A percentile compares a stretch with the other conserved stretches of the same genome.
These are phyloP conservation scores for Caerostris darwini DNA, from an alignment of 1,140 invertebrate genomes.

Conservation along the genomic window DNA sequence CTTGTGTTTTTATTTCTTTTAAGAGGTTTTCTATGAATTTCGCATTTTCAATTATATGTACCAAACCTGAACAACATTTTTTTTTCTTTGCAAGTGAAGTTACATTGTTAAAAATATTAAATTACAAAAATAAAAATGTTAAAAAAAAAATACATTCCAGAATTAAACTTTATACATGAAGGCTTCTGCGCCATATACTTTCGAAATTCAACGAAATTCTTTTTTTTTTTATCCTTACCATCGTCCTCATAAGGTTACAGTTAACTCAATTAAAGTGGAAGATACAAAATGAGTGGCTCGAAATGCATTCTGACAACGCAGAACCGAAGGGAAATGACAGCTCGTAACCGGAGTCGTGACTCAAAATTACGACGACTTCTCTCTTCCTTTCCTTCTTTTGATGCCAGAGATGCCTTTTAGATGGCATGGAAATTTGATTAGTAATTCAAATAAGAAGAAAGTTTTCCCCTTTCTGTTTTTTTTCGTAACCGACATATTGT, in stretches of 20 bases:
- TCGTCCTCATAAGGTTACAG: constrained; percentile 1
- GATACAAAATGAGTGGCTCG: constrained; percentile 31
- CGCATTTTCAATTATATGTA: too few species aligned
- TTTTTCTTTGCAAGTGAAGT: too few species aligned
- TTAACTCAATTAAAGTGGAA: constrained; percentile 53
- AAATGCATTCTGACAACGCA: not conserved
- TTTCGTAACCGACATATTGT: too few species aligned
- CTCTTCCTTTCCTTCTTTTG: not conserved
- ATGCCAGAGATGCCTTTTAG: not conserved
- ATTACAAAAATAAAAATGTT: too few species aligned
- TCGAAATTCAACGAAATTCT: not conserved
- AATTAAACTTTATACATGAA: not conserved
- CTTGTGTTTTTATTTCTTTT: too few species aligned
- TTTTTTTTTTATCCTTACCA: not conserved
- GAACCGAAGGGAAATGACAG: constrained; percentile 56
- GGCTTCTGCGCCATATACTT: not conserved
- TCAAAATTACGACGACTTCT: not conserved
- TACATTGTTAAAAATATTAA: too few species aligned
- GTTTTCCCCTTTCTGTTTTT: not conserved
- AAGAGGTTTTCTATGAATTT: too few species aligned
- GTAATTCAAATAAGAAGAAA: constrained; percentile 12
- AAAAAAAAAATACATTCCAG: not conserved
- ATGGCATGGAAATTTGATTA: constrained; percentile 4
- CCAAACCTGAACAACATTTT: too few species aligned
- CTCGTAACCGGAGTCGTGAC: constrained; percentile 39